phyloP scores from a whole-genome alignment of 2,888 invertebrate species.

The Ernsta delagoae region DNA sequence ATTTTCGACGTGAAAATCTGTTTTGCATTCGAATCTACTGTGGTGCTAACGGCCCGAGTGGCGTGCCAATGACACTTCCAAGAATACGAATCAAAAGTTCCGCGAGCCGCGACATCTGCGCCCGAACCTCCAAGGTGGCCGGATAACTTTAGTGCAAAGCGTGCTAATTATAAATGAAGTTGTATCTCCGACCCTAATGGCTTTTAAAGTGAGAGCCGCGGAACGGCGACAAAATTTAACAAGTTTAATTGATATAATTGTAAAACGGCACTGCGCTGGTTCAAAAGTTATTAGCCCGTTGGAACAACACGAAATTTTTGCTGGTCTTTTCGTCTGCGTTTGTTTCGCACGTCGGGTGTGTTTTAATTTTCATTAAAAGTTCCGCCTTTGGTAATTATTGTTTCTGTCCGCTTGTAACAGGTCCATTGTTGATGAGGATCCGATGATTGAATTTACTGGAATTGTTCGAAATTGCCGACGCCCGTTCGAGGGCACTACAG shows the following conservation, averaged over 20 bases:
- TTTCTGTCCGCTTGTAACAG: constrained; percentile 30
- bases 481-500: constrained; percentile 3
- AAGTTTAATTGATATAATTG: constrained; percentile 38
- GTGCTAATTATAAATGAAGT: constrained; percentile 41
- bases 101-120: constrained; percentile 33
- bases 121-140: constrained; percentile 37
- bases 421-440: constrained; percentile 30
- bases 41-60: constrained; percentile 53
- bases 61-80: constrained; percentile 49
- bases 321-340: constrained; percentile 34
- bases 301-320: constrained; percentile 33
- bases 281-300: constrained; percentile 36
- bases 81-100: constrained; percentile 40
- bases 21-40: constrained; percentile 75
- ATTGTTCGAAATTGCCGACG: constrained; percentile 28
- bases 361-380: constrained; percentile 39
- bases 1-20: constrained; percentile 77
- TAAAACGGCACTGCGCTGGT: constrained; percentile 32
- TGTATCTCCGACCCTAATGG: constrained; percentile 33
- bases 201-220: constrained; percentile 35
- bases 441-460: constrained; percentile 33
- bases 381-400: constrained; percentile 34
- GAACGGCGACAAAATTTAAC: constrained; percentile 36
- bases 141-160: constrained; percentile 38
- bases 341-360: constrained; percentile 31